Evolutionary conservation across 2,888 invertebrate genomes (phyloP).

Genomic region (Andrena camellia): DNA sequence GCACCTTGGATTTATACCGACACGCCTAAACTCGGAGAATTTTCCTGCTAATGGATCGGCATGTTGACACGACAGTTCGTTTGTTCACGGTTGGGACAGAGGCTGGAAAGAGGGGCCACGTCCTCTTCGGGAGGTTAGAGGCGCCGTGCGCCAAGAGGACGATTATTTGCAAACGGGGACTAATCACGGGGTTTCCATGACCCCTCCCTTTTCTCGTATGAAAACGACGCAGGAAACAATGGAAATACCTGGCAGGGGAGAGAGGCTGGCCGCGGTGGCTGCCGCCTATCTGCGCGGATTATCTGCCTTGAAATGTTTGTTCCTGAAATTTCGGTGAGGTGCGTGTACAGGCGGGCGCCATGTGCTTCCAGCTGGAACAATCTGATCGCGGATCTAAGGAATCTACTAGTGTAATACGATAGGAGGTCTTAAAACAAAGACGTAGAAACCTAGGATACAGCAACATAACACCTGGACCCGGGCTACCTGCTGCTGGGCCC

Average conservation of each 20-base stretch:
- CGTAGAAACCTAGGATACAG: slow-evolving; percentile 62
- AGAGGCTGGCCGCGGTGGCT: slow-evolving; percentile 20
- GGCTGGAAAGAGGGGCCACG: slow-evolving; percentile 6
- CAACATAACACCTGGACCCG: slow-evolving; percentile 64
- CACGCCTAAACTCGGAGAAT: slow-evolving; percentile 53
- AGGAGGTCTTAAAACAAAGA: slow-evolving; percentile 64
- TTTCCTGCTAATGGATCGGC: slow-evolving; percentile 69
- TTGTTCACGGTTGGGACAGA: slow-evolving; percentile 29
- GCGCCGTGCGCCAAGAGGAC: slow-evolving; percentile 56
- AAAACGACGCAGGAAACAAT: slow-evolving; percentile 31
- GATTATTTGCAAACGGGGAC: slow-evolving; percentile 38
- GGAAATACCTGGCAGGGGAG: slow-evolving; percentile 17
- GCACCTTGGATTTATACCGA: slow-evolving; percentile 48
- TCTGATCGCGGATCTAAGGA: slow-evolving; percentile 59
- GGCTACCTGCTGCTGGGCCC: slow-evolving; percentile 59
- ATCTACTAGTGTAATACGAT: slow-evolving; percentile 65
- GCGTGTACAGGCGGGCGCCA: slow-evolving; percentile 45
- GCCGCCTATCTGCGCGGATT: slow-evolving; percentile 45
- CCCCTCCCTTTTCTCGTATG: slow-evolving; percentile 8
- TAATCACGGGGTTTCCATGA: slow-evolving; percentile 40
- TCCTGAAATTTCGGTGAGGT: slow-evolving; percentile 46
- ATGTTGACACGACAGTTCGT: slow-evolving; percentile 65
- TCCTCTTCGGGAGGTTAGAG: slow-evolving; percentile 22
- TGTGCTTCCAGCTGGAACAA: slow-evolving; percentile 55
- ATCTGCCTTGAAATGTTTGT: slow-evolving; percentile 39